Percentiles rank a stretch among this genome's conserved stretches.
Evolutionary conservation across 2,888 invertebrate species (phyloP).

Genomic region (Mesochorus sp.): DNA sequence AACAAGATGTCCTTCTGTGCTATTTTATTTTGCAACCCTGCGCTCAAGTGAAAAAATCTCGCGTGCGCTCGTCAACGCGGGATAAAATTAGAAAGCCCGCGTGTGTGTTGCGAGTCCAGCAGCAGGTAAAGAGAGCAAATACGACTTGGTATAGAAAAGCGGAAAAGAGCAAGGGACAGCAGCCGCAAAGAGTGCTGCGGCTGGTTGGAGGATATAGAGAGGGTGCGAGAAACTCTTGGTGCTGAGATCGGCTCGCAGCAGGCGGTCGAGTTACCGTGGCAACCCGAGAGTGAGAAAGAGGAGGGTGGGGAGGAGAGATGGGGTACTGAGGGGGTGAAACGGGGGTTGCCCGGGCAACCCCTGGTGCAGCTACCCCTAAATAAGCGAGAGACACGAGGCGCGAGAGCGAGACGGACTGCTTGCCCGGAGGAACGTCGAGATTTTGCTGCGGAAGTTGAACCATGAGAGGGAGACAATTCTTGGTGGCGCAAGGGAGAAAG

Average conservation of each 20-base stretch:
- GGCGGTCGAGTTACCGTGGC: conserved; percentile 64
- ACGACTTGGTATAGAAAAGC: neutral
- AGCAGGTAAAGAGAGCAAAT: neutral
- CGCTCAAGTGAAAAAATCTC: neutral
- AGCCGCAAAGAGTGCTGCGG: conserved; percentile 21
- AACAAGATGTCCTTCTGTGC: too few species aligned
- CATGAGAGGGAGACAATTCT: conserved; percentile 23
- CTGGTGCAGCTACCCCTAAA: conserved; percentile 67
- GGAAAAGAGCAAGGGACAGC: conserved; percentile 30
- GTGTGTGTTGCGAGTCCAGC: conserved; percentile 20
- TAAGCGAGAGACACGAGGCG: conserved; percentile 61
- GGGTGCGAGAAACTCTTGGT: conserved; percentile 46
- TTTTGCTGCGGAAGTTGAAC: conserved; percentile 47
- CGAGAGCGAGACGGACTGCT: conserved; percentile 41
- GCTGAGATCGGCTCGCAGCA: conserved; percentile 64
- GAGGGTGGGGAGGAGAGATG: conserved; percentile 18
- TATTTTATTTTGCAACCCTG: too few species aligned
- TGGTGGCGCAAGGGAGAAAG: neutral
- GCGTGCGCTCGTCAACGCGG: neutral
- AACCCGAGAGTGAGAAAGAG: conserved; percentile 60
- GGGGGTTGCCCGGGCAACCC: conserved; percentile 80
- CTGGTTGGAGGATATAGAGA: conserved; percentile 30
- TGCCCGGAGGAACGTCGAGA: conserved; percentile 38
- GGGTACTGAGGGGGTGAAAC: conserved; percentile 60
- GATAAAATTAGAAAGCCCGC: conserved; percentile 54